These are phyloP conservation scores for Ivindomyrus marchei DNA, from an alignment of 2,113 vertebrate genomes.

Conservation along the genomic window DNA sequence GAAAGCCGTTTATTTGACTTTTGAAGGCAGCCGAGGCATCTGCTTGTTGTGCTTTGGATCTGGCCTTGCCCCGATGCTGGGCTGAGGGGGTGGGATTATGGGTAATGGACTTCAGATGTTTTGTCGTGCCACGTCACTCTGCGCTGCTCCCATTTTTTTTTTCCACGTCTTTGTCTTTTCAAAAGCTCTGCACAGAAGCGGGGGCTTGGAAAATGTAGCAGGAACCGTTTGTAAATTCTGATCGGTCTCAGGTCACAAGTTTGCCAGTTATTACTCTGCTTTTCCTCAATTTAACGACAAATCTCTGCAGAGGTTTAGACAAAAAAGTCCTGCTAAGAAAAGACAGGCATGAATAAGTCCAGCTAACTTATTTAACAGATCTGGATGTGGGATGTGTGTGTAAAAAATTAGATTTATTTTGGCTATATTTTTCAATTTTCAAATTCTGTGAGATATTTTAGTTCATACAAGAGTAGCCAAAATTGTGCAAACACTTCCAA, in stretches of 20 bases:
- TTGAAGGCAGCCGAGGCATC: constrained; percentile 23
- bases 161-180: not conserved
- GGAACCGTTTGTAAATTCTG: not conserved
- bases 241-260: not conserved
- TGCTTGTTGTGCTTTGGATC: constrained; percentile 26
- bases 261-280: not conserved
- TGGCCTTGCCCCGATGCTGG: constrained; percentile 6
- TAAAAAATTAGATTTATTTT: not conserved
- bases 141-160: not conserved
- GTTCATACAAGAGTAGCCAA: too few relatives aligned
- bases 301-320: not conserved
- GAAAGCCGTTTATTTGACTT: constrained; percentile 27
- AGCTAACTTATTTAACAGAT: not conserved
- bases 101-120: constrained; percentile 35
- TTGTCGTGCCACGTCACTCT: constrained; percentile 29
- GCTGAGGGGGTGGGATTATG: not conserved
- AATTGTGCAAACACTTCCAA: too few relatives aligned
- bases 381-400: not conserved
- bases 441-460: not conserved
- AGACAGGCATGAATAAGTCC: not conserved
- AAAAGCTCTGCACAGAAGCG: not conserved
- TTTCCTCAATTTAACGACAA: not conserved
- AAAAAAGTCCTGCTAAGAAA: not conserved
- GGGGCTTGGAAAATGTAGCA: not conserved
- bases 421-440: not conserved